Percentiles rank a stretch among this genome's conserved stretches.
Evolutionary conservation across 2,797 vertebrate species (phyloP).

Genomic region (Xiphophorus birchmanni): DNA sequence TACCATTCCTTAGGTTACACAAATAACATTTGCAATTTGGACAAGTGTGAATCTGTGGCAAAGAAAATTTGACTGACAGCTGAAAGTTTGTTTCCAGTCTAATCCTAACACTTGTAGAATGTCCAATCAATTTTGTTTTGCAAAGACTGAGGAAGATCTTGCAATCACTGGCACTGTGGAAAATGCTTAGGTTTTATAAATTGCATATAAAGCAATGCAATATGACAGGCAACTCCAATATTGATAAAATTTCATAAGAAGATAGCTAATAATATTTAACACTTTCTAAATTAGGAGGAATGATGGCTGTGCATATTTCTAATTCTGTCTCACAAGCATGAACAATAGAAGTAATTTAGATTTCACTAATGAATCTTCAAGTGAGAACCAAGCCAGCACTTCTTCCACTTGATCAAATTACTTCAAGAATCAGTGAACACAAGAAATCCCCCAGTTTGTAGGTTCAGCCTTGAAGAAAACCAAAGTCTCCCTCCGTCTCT

Average conservation of each 20-base stretch:
- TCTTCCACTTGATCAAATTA: background rate
- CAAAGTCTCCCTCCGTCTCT: conserved; percentile 2
- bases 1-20: background rate
- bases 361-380: background rate
- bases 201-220: background rate
- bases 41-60: background rate
- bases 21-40: background rate
- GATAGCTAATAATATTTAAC: background rate
- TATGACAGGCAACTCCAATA: background rate
- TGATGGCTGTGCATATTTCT: background rate
- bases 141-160: background rate
- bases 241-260: background rate
- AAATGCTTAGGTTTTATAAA: background rate
- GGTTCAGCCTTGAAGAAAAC: conserved; percentile 1
- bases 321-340: background rate
- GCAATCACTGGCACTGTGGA: background rate
- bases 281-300: background rate
- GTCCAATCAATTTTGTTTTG: background rate
- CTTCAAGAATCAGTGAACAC: conserved; percentile 17
- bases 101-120: background rate
- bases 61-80: background rate
- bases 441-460: background rate
- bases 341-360: background rate
- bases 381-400: background rate
- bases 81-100: background rate